Evolutionary conservation across 2,797 vertebrate genomes (phyloP).

Genomic region (Anguilla marmorata): DNA sequence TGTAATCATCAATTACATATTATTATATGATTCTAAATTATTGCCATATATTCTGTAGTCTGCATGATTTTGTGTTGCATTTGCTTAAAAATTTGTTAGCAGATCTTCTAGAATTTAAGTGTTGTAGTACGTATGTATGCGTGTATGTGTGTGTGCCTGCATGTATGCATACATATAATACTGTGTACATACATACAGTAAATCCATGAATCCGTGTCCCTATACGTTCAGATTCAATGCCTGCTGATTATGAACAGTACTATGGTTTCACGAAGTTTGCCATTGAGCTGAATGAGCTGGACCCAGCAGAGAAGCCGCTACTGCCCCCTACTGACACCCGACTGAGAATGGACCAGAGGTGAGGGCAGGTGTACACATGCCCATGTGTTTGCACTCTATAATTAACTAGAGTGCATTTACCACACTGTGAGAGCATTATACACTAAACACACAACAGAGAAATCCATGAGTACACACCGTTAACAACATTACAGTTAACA

Average conservation of each 20-base stretch:
- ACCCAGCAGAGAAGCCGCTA: constrained; percentile 70
- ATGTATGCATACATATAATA: neutral
- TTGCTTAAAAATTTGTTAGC: neutral
- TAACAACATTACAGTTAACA: neutral
- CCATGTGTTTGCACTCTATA: too few species aligned
- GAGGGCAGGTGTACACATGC: constrained; percentile 18
- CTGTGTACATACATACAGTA: neutral
- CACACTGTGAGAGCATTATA: neutral
- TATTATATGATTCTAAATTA: neutral
- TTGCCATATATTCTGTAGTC: neutral
- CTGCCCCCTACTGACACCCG: constrained; percentile 88
- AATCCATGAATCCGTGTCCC: neutral
- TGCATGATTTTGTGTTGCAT: neutral
- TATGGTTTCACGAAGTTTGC: constrained; percentile 97
- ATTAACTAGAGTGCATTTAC: neutral
- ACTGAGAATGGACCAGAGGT: constrained; percentile 94
- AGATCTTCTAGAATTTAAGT: neutral
- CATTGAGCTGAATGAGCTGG: constrained; percentile 90
- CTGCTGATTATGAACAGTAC: constrained; percentile 83
- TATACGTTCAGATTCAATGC: constrained; percentile 81
- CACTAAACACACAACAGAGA: neutral
- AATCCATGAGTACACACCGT: neutral
- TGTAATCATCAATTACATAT: neutral
- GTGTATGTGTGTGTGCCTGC: constrained; percentile 20
- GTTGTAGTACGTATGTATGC: neutral